Base-by-base conservation (phyloP, 2,797 vertebrate genomes). In the Myotis myotis region DNA sequence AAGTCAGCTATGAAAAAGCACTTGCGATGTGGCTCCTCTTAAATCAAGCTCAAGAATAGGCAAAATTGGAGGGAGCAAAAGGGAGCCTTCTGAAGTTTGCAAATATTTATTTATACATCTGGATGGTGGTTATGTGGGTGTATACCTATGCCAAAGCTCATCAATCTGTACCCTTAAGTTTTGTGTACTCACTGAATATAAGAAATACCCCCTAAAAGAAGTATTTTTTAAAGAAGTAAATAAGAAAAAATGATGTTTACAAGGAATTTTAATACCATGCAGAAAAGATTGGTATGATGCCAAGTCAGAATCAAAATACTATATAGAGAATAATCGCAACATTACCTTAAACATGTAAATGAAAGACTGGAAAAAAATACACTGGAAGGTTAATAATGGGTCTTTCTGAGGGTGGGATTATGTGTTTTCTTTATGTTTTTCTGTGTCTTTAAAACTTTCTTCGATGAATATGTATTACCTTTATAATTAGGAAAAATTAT, bases 401-500 rank as follows among this genome's bases (percentile, higher is more conserved):
- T 89, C 81, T 87, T 30, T 87, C 71, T 44, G 66, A 81, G 1
- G 12, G 6, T 82, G 36, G n/a, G 62, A 55, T 44, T 83, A 51
- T 88, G 51, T 51, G 38, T 75, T 90, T 81, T 68, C 17, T 91
- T 89, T n/a, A 57, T 88, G n/a, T 5, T 81, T 82, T 75, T 36
- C 70, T 83, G 33, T 57, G 53, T 84, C 60, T 94, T 60, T 28
- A 74, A 57, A 75, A 38, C 84, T 91, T 79, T 87, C 41, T 86
- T 92, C 49, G 70, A 25, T 82, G 70, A 75, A 33, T 6, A 51
- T 68, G 1, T 38, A 55, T 84, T 81, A 81, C 13, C 9, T 84
- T 91, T 83, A 80, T 62, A 90, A 92, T 76, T 93, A 82, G 47
- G 23, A 55, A 87, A 95, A 92, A 85, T 70, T 53, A 86, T 60